Base-by-base conservation (phyloP, 1,140 invertebrate species). In the Steinernema feltiae region DNA sequence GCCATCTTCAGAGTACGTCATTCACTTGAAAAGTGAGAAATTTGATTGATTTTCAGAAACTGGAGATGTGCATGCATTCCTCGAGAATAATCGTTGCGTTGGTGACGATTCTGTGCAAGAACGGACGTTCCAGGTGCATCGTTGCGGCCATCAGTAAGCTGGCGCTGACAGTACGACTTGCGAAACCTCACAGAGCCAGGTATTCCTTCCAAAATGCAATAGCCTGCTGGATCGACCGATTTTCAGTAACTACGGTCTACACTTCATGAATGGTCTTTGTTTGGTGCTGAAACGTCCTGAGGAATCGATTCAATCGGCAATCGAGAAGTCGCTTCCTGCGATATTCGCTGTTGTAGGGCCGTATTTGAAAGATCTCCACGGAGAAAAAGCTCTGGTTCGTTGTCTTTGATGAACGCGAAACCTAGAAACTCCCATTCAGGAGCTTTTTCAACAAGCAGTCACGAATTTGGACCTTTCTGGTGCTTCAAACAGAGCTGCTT, bases 1-100 rank as follows among this genome's bases (percentile, higher is more conserved):
- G 53, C 53, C 53, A 27, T 63, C 24, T 63, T 63, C 24, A 7
- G 53, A 21, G 53, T 63, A 63, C n/a, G n/a, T n/a, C n/a, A n/a
- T n/a, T n/a, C n/a, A n/a, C n/a, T n/a, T 63, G 53, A 63, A 63
- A n/a, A 7, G 15, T 46, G 41, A 12, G 41, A 7, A 12, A 46
- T 46, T 63, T 7, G 7, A 18, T 41, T 7, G 53, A 15, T 63
- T 63, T 63, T 63, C 24, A 63, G 53, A 63, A 63, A 27, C 53
- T 63, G 53, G 53, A 63, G 53, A 63, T 63, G 7, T 63, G 53
- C 53, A n/a, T 27, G 24, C 53, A 63, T 63, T 63, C 53, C 7
- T 63, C 53, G 24, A 15, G 53, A 21, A 63, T 63, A 15, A 63
- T 63, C 24, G 53, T 63, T 27, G 53, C 53, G 2, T 27, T 63